Evolutionary conservation across 2,797 vertebrate species (phyloP).

Genomic region (Bryconaethiops microstoma): DNA sequence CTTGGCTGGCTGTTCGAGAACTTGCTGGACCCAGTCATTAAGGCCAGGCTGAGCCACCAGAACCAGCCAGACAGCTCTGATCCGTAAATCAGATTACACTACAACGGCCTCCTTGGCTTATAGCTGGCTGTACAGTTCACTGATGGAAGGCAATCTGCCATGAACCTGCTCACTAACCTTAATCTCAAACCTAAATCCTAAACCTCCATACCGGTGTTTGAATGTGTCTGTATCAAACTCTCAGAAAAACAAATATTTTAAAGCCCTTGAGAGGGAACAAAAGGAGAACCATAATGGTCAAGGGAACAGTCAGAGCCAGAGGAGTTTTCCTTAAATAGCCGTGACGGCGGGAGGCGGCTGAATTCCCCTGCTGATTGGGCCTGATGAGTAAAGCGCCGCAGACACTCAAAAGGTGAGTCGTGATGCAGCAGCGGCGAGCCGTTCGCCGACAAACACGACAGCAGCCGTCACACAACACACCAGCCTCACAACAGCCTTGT

Average conservation of each 20-base stretch:
- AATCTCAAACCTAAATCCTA: neutral
- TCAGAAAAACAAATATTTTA: neutral
- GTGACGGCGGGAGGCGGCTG: neutral
- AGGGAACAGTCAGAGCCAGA: neutral
- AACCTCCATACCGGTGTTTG: neutral
- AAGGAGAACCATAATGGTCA: neutral
- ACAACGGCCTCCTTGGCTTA: neutral
- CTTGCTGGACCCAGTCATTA: conserved; percentile 13
- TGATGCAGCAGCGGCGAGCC: conserved; percentile 43
- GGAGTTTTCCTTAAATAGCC: conserved; percentile 25
- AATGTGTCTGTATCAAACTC: neutral
- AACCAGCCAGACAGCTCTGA: conserved; percentile 3
- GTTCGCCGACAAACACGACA: conserved; percentile 36
- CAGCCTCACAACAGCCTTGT: conserved; percentile 22
- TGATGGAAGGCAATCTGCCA: neutral
- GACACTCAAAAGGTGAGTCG: conserved; percentile 53
- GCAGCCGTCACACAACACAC: conserved; percentile 29
- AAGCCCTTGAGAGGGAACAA: neutral
- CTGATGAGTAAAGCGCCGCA: conserved; percentile 11
- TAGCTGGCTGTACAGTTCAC: neutral
- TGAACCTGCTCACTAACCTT: neutral
- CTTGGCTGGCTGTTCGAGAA: neutral
- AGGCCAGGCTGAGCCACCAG: conserved; percentile 25
- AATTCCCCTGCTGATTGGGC: conserved; percentile 26
- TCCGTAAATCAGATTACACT: conserved; percentile 22